Evolutionary conservation across 2,113 vertebrate species (phyloP).

Genomic region (Zosterops borbonicus): DNA sequence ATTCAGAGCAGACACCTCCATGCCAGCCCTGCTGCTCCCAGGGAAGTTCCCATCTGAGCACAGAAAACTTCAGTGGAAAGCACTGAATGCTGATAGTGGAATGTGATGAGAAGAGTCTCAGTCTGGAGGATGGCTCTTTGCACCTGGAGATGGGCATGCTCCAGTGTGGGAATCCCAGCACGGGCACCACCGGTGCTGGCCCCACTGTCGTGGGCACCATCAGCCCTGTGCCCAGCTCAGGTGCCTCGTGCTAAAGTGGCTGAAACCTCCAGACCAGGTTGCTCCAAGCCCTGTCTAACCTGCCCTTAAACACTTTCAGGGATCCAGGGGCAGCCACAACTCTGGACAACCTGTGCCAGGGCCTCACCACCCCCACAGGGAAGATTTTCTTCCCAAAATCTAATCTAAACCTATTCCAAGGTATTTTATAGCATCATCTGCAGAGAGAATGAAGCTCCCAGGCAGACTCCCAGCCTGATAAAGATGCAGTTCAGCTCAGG

Average conservation of each 20-base stretch:
- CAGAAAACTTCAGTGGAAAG: neutral
- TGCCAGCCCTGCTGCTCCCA: neutral
- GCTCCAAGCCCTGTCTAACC: neutral
- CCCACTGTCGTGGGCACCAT: neutral
- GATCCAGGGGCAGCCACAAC: neutral
- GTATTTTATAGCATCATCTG: neutral
- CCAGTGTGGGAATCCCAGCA: neutral
- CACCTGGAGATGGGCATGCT: neutral
- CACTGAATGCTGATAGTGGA: neutral
- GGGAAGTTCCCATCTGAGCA: neutral
- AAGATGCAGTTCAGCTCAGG: neutral
- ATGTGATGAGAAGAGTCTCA: neutral
- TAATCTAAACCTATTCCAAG: neutral
- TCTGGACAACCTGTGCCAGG: neutral
- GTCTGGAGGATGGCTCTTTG: neutral
- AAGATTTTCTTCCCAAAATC: neutral
- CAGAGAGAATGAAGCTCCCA: neutral
- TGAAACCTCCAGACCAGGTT: neutral
- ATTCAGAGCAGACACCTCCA: neutral
- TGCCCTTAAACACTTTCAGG: neutral
- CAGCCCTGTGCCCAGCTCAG: neutral
- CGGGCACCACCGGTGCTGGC: too few species aligned
- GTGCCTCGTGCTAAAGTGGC: neutral
- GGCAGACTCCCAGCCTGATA: neutral
- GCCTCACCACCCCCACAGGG: neutral